Percentiles rank a stretch among this genome's conserved stretches.
Conservation (phyloP, 2,113 vertebrate genomes). For the Sorex araneus region DNA sequence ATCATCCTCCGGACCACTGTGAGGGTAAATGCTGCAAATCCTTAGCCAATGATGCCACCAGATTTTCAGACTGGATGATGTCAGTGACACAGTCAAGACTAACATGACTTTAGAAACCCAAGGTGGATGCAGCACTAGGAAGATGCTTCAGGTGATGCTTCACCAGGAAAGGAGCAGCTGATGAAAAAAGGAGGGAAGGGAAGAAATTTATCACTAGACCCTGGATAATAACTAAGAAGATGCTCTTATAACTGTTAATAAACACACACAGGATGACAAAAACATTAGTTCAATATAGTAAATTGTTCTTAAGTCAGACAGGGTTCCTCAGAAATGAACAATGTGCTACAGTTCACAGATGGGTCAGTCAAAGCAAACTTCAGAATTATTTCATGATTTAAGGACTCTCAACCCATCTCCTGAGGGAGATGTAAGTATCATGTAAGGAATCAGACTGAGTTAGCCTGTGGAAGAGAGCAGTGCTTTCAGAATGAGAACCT, state of each 20-base stretch:
- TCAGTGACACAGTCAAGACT: not conserved
- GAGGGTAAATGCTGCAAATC: not conserved
- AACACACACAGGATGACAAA: not conserved
- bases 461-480: not conserved
- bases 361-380: not conserved
- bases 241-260: not conserved
- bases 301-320: not conserved
- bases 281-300: not conserved
- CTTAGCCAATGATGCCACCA: not conserved
- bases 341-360: not conserved
- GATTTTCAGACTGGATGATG: not conserved
- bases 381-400: not conserved
- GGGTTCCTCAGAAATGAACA: not conserved
- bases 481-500: not conserved
- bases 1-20: not conserved
- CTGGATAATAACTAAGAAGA: not conserved
- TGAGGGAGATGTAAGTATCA: not conserved
- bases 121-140: not conserved
- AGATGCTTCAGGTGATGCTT: not conserved
- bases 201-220: not conserved
- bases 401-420: not conserved
- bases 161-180: not conserved
- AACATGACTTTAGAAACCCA: not conserved
- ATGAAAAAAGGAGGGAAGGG: not conserved
- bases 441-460: not conserved